Base-by-base conservation (phyloP, 2,888 invertebrate species). In the Tinea trinotella region DNA sequence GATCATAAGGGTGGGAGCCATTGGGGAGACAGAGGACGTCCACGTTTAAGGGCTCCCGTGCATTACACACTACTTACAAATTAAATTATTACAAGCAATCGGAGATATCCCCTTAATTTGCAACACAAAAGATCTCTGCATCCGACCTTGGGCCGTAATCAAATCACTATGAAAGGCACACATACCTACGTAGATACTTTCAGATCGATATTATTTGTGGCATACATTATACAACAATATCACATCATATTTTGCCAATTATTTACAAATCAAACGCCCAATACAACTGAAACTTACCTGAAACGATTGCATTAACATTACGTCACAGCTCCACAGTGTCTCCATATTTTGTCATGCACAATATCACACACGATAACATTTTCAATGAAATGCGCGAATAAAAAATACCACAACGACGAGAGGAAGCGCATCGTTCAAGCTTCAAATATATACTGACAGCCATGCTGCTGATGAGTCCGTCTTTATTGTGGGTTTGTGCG, bases 371-470 rank as follows among this genome's bases (percentile, higher is more conserved):
- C 86, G 80, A 79, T 75, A 81, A 70, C 82, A 86, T 85, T 80
- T 76, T 80, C 82, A 81, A 76, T 74, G 75, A 76, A 75, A 71
- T 76, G 74, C 78, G 82, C 77, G 80, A 82, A 83, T 76, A 85
- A 83, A 84, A 87, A 86, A 87, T 83, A 79, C 80, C 87, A 86
- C 86, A 81, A 76, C 88, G 88, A 90, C 89, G 91, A 91, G 90
- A 93, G 92, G 93, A 91, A 91, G 90, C 89, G 90, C 93, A 93
- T 93, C 90, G 88, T 90, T 84, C 90, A 89, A 90, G 90, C 90
- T 91, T 92, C 93, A 94, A 93, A 94, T 96, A 93, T 96, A 96
- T 96, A 97, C 95, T 96, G 95, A 92, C 94, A 93, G 94, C 94
- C 94, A 95, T 94, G 91, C 93, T 93, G 93, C 90, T 89, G 90